Evolutionary conservation across 2,888 invertebrate species (phyloP).

Genomic region (Rutpela maculata): DNA sequence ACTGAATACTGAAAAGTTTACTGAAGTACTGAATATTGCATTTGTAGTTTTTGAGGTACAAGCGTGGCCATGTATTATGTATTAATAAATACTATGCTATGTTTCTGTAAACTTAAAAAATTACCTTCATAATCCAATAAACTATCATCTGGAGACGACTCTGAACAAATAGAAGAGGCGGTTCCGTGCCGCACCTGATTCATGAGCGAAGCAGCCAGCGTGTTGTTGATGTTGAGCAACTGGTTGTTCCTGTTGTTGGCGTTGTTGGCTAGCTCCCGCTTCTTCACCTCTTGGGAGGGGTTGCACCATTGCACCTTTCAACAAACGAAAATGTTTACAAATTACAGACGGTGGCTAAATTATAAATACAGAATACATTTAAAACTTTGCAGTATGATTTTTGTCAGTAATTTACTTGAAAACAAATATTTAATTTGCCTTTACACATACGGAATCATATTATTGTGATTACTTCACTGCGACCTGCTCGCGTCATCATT

Average conservation of each 20-base stretch:
- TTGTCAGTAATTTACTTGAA: too few relatives aligned
- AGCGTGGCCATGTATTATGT: too few relatives aligned
- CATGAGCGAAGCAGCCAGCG: conserved; percentile 71
- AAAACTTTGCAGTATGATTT: too few relatives aligned
- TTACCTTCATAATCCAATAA: conserved; percentile 76
- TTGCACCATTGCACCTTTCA: conserved; percentile 72
- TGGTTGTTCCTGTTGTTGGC: conserved; percentile 66
- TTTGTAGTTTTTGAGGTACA: too few relatives aligned
- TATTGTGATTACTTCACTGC: too few relatives aligned
- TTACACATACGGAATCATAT: too few relatives aligned
- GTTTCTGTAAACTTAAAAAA: neutral
- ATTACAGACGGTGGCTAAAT: neutral
- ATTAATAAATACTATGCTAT: too few relatives aligned
- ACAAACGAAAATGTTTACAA: conserved; percentile 13
- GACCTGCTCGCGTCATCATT: too few relatives aligned
- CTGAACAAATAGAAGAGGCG: conserved; percentile 69
- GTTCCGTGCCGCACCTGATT: conserved; percentile 67
- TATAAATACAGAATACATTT: too few relatives aligned
- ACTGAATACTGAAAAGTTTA: too few relatives aligned
- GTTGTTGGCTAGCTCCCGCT: conserved; percentile 68
- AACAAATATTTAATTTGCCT: too few relatives aligned
- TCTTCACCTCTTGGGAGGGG: conserved; percentile 64
- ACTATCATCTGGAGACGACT: conserved; percentile 76
- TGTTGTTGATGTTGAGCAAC: conserved; percentile 70
- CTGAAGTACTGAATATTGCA: too few relatives aligned